Base-by-base conservation (phyloP, 2,888 invertebrate species). In the Ptychoptera contaminata region DNA sequence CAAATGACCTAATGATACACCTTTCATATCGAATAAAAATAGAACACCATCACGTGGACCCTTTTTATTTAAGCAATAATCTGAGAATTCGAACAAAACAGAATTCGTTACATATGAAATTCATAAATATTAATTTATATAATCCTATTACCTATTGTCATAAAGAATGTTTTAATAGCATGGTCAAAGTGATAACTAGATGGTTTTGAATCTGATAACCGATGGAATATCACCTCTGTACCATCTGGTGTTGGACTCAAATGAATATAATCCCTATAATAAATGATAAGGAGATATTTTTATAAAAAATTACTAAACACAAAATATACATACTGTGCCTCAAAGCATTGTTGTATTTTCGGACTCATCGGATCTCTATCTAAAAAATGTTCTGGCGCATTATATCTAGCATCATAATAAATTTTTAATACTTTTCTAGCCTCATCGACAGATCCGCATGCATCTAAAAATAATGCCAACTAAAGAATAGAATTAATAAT, bases 11-110 rank as follows among this genome's bases (percentile, higher is more conserved):
- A 77, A 59, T 47, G 68, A 69, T 1, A 77, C 77, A 0, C 77
- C 78, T 35, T 65, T 63, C 73, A 80, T 78, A 56, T 82, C 80
- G 50, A 81, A 76, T 1, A 82, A 65, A 55, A 80, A 74, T 23
- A 80, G 67, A 48, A 74, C 69, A 0, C 81, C 82, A 0, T 71
- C 70, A 9, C 71, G 70, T 4, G 78, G 75, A 2, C 79, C 78
- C 5, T 74, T 62, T 42, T 68, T 67, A 52, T 67, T 64, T 1
- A 78, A 58, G 46, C 72, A 72, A 12, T 70, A 68, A 55, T 79
- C 77, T 71, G 63, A 35, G 49, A 50, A 37, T 32, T 11, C 9
- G 9, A 30, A 30, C 7, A 30, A 30, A 32, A 32, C 4, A 9
- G 7, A 37, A 37, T 37, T 10, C 6, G 7, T 37, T 3, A 5